Percentiles rank a stretch among this genome's conserved stretches.
Conservation (phyloP, 30 jellyfish, hydroid and myxozoan genomes). For the Phacellophora camtschatica region DNA sequence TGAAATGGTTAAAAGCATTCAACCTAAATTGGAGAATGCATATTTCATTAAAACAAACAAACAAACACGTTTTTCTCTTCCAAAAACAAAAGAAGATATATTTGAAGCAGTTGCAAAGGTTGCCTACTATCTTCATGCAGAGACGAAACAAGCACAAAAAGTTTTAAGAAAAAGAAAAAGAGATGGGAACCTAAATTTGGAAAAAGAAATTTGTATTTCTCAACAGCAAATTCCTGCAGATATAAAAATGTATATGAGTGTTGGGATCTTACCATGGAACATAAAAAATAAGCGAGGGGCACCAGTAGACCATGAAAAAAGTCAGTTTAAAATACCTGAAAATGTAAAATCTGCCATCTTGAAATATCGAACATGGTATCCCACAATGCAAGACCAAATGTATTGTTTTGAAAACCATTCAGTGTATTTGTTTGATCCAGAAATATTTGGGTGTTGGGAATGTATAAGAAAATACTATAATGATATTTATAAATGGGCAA, state of each 20-base stretch:
- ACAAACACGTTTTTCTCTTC: not conserved
- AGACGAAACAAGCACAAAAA: not conserved
- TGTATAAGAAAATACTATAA: conserved; percentile 50
- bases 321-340: conserved; percentile 34
- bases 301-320: conserved; percentile 6
- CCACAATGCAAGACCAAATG: conserved; percentile 48
- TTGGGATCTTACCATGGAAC: conserved; percentile 67
- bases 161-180: conserved; percentile 4
- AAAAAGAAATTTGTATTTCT: not conserved
- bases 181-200: not conserved
- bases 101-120: conserved; percentile 22
- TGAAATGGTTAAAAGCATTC: too few species aligned
- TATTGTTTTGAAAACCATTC: conserved; percentile 61
- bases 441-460: conserved; percentile 56
- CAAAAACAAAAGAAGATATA: conserved; percentile 32
- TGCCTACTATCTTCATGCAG: conserved; percentile 5
- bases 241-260: not conserved
- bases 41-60: too few species aligned
- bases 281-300: not conserved
- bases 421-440: conserved; percentile 26
- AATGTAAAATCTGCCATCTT: conserved; percentile 14
- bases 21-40: not conserved
- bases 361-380: conserved; percentile 34
- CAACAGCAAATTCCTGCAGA: not conserved
- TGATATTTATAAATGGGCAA: conserved; percentile 56